These are phyloP conservation scores for Oryctes rhinoceros DNA, from an alignment of 1,140 invertebrate genomes.

Conservation along the genomic window DNA sequence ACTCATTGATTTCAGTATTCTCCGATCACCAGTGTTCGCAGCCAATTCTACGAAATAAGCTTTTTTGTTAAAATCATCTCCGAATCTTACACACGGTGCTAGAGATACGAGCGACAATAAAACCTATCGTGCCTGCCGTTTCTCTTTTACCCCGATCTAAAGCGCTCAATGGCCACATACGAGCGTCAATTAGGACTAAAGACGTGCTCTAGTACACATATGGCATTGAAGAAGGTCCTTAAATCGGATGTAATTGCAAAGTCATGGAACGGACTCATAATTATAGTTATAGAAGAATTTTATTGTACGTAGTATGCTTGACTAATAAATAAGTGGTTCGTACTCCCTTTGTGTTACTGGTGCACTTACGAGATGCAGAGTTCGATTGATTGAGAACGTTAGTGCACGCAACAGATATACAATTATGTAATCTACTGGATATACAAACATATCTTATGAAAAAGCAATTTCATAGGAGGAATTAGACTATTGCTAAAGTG, in stretches of 20 bases:
- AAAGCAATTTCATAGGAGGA: neutral
- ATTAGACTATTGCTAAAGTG: neutral
- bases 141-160: neutral
- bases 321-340: constrained; percentile 34
- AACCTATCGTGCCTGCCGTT: neutral
- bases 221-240: neutral
- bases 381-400: constrained; percentile 26
- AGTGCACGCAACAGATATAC: constrained; percentile 3
- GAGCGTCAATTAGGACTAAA: constrained; percentile 11
- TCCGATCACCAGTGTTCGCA: neutral
- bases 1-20: neutral
- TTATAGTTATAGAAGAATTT: constrained; percentile 22
- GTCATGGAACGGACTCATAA: constrained; percentile 24
- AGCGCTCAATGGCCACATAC: neutral
- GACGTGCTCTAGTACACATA: constrained; percentile 34
- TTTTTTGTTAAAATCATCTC: neutral
- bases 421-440: constrained; percentile 9
- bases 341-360: neutral
- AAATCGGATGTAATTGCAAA: neutral
- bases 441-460: neutral
- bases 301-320: neutral
- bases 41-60: neutral
- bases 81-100: neutral
- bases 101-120: too few relatives aligned
- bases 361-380: neutral